A percentile compares a stretch with the other conserved stretches of the same genome.
Evolutionary conservation across 1,140 invertebrate genomes (phyloP).

Genomic region (Procambarus clarkii): DNA sequence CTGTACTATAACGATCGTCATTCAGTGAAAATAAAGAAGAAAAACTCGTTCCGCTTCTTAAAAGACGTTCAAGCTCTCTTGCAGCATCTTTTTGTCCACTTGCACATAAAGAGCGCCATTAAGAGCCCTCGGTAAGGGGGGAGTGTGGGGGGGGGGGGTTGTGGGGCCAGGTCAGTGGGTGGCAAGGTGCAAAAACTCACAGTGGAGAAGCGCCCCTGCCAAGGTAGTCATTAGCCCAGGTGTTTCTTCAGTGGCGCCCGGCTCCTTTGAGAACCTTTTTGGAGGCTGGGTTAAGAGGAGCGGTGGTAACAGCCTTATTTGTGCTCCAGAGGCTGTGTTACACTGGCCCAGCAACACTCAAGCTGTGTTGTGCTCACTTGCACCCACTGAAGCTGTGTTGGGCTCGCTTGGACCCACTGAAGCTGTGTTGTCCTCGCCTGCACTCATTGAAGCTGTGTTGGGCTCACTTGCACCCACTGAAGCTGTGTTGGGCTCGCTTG

Average conservation of each 20-base stretch:
- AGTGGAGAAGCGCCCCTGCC: constrained; percentile 24
- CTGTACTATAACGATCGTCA: too few relatives aligned
- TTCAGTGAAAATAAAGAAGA: not conserved
- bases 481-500: too few relatives aligned
- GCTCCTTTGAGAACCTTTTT: constrained; percentile 10
- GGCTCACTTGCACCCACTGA: too few relatives aligned
- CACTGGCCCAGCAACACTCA: not conserved
- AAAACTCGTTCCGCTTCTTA: not conserved
- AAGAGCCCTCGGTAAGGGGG: not conserved
- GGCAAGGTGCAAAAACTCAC: not conserved
- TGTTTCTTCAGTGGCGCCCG: constrained; percentile 40
- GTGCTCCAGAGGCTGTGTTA: constrained; percentile 10
- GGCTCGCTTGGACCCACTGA: not conserved
- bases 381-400: not conserved
- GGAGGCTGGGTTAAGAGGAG: not conserved
- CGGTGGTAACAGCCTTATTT: constrained; percentile 33
- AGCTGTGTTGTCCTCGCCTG: not conserved
- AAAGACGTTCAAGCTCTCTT: not conserved
- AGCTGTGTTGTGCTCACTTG: not conserved
- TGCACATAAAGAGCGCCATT: not conserved
- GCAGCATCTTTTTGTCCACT: not conserved
- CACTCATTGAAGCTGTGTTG: too few relatives aligned
- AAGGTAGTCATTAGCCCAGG: constrained; percentile 47
- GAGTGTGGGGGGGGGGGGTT: not conserved
- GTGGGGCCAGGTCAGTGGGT: not conserved